A percentile compares a stretch with the other conserved stretches of the same genome.
These are phyloP conservation scores for Pangasianodon gigas DNA, from an alignment of 2,113 vertebrate species.

Conservation along the genomic window DNA sequence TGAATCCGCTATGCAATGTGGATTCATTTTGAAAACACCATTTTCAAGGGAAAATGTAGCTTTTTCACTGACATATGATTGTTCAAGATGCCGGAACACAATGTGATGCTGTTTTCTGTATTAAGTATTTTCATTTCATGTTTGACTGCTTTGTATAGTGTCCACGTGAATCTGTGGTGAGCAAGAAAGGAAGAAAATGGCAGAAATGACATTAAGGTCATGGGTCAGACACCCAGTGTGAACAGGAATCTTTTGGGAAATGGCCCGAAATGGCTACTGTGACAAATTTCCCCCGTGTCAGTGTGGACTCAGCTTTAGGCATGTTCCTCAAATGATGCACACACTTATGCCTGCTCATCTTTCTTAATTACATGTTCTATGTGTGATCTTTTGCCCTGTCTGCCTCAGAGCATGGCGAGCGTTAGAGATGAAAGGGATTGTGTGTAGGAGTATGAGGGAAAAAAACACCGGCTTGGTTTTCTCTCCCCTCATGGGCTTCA, in stretches of 20 bases:
- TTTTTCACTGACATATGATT: neutral
- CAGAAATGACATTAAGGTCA: neutral
- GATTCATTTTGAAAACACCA: neutral
- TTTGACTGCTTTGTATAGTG: neutral
- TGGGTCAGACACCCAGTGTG: neutral
- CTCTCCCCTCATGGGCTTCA: neutral
- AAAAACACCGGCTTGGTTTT: slow-evolving; percentile 32
- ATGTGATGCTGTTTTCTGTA: neutral
- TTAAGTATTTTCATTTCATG: neutral
- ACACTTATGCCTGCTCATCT: neutral
- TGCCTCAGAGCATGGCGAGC: slow-evolving; percentile 6
- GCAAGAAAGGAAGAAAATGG: neutral
- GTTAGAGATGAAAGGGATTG: slow-evolving; percentile 43
- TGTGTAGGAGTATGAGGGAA: slow-evolving; percentile 2
- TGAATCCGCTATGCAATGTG: neutral
- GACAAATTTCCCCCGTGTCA: neutral
- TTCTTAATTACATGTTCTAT: neutral
- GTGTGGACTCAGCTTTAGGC: neutral
- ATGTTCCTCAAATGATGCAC: neutral
- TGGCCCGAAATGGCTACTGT: neutral
- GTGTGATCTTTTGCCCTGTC: slow-evolving; percentile 11
- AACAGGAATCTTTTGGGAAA: neutral
- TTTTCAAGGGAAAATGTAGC: neutral
- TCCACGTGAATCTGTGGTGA: neutral
- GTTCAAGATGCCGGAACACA: neutral